Evolutionary conservation across 2,113 vertebrate species (phyloP), one percentile per base, ranked within the genome.

Genomic region (Passerina amoena): DNA sequence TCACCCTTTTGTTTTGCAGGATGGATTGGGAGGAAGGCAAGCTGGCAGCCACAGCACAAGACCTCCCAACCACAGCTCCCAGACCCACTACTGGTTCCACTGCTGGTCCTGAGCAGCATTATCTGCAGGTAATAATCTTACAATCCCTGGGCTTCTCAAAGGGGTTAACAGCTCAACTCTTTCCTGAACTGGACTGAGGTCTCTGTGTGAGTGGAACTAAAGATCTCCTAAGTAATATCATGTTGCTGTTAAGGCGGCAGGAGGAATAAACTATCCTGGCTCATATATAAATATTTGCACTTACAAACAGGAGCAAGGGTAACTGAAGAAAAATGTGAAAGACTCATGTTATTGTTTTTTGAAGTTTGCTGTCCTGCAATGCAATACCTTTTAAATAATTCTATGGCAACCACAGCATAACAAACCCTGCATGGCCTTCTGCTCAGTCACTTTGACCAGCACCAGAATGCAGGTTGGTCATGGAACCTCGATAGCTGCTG

Each of bases 221-320:
- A 89, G 60, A 64, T 37, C n/a, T 84, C 33, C 38, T 84, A 77
- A 94, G 21, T 59, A 80, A 50, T 35, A 38, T 45, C 63, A 27
- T 4, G 0, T 70, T 92, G 68, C 60, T 88, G 22, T 86, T 90
- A 64, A 90, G 37, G 59, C 90, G 11, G 56, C 82, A 73, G 17
- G 27, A 96, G 11, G 44, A 65, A 93, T 96, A 97, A 97, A 96
- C 92, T 81, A 40, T 93, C 57, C 56, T 82, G 72, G 48, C 31
- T 86, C 50, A 72, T 50, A 50, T 17, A 33, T 94, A 96, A 96
- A 96, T 91, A 95, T 95, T 96, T 96, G 61, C 30, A 60, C 53
- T 91, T 72, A 48, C 25, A 84, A 88, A 85, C 83, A 92, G 38
- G n/a, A 86, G 45, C 44, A 79, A 89, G 65, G 82, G 65, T 79